Percentiles rank a stretch among this genome's conserved stretches.
These are phyloP conservation scores for Morpho achilles DNA, from an alignment of 2,888 invertebrate species.

Conservation along the genomic window DNA sequence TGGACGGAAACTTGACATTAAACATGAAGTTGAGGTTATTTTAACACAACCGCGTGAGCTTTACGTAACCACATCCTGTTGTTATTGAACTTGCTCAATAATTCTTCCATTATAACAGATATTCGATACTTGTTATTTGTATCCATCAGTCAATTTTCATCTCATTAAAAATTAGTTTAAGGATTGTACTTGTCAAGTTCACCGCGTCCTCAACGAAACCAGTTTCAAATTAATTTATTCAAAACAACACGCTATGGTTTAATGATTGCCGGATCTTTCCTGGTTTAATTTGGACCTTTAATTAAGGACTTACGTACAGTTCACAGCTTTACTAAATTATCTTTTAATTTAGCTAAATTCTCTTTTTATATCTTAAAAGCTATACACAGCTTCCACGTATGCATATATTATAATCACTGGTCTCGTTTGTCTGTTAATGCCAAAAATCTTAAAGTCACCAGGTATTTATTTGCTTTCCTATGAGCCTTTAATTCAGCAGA, in stretches of 20 bases:
- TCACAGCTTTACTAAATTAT: background rate
- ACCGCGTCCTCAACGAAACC: conserved; percentile 3
- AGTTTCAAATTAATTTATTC: conserved; percentile 3
- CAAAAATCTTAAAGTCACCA: too few species aligned
- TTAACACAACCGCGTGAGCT: conserved; percentile 14
- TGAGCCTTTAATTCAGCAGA: too few species aligned
- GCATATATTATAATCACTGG: too few species aligned
- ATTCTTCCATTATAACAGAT: too few species aligned
- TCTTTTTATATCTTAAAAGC: too few species aligned
- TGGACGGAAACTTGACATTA: conserved; percentile 1
- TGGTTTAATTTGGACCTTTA: conserved; percentile 5
- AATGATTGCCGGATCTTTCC: conserved; percentile 7
- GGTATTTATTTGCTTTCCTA: too few species aligned
- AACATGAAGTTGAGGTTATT: conserved; percentile 4
- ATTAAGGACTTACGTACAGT: conserved; percentile 5
- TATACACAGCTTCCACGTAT: too few species aligned
- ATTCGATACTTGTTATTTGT: too few species aligned
- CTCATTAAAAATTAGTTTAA: conserved; percentile 4
- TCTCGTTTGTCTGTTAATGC: too few species aligned
- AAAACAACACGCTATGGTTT: conserved; percentile 2
- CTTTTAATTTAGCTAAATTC: background rate
- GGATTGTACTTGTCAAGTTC: conserved; percentile 8
- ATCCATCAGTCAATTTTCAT: background rate
- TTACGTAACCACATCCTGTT: conserved; percentile 18
- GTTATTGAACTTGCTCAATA: conserved; percentile 5